Evolutionary conservation across 1,140 invertebrate genomes (phyloP), one percentile per base, ranked within the genome.

Genomic region (Agrypnia vestita): DNA sequence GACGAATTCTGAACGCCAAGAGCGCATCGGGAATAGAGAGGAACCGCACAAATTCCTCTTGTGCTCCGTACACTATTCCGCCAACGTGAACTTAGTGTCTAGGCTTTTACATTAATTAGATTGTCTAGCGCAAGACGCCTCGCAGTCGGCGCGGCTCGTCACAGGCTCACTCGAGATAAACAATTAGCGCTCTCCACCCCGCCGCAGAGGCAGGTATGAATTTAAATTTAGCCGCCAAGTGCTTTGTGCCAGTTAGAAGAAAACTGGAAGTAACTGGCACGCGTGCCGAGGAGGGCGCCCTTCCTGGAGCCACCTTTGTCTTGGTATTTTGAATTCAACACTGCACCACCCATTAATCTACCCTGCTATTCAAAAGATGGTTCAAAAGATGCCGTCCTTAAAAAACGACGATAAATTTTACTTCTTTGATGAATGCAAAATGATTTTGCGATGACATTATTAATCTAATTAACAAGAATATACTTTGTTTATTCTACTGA

Each of bases 51-150:
- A 78, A 78, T 81, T 81, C 51, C 76, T 62, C 67, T 13, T 49
- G 47, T 71, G 43, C 46, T 49, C 17, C 67, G 47, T 49, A 55
- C 71, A 74, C 47, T 81, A 59, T 78, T 74, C 47, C 64, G 74
- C 61, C 21, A 43, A 69, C 62, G 73, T 79, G 72, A 79, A 76
- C 49, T 74, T 78, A 59, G 19, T 76, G 80, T 81, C 76, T 81
- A 77, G 76, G 80, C 80, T 81, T 78, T 78, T 67, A 81, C 69
- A 79, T 71, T 82, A 82, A 82, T 82, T 82, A 67, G 72, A 82
- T 82, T 78, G 76, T 82, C 77, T 74, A 44, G 44, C 47, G 67
- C 43, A 82, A 75, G 67, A 71, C 46, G 67, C 67, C 46, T 17
- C 55, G 67, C n/a, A 71, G 67, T 71, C 13, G 67, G 43, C 15